phyloP scores from a whole-genome alignment of 2,888 invertebrate genomes.

The Leptinotarsa haldemani region DNA sequence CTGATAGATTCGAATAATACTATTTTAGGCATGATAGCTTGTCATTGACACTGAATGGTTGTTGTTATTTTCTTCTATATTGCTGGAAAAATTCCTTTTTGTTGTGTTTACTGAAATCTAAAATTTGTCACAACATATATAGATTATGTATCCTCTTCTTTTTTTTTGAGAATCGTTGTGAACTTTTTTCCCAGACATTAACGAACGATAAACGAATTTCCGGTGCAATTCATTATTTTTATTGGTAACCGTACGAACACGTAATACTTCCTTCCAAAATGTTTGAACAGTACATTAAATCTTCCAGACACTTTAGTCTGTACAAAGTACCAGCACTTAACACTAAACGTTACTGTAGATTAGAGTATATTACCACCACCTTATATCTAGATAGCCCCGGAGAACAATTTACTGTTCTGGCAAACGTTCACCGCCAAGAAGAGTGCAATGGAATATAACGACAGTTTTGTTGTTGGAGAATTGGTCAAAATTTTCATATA shows the following conservation, averaged over 20 bases:
- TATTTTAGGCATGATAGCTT: too few species aligned
- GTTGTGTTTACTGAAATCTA: too few species aligned
- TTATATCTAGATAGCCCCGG: neutral
- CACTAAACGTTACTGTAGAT: neutral
- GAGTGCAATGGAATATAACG: neutral
- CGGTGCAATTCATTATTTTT: neutral
- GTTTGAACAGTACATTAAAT: neutral
- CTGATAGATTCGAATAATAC: too few species aligned
- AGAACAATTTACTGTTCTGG: neutral
- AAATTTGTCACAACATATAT: too few species aligned
- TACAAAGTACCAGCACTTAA: conserved; percentile 5
- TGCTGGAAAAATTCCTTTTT: too few species aligned
- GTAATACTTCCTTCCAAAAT: neutral
- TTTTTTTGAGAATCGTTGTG: too few species aligned
- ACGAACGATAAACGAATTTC: neutral
- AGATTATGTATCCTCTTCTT: too few species aligned
- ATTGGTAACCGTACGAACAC: neutral
- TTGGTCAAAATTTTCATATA: neutral
- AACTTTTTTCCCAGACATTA: too few species aligned
- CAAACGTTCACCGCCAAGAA: neutral
- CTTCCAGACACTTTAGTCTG: conserved; percentile 4
- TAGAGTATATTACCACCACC: neutral
- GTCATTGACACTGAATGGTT: too few species aligned
- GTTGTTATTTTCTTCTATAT: too few species aligned
- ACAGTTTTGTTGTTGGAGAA: neutral